Percentiles rank a stretch among this genome's conserved stretches.
Conservation (phyloP, 2,113 vertebrate genomes). For the Phainopepla nitens region DNA sequence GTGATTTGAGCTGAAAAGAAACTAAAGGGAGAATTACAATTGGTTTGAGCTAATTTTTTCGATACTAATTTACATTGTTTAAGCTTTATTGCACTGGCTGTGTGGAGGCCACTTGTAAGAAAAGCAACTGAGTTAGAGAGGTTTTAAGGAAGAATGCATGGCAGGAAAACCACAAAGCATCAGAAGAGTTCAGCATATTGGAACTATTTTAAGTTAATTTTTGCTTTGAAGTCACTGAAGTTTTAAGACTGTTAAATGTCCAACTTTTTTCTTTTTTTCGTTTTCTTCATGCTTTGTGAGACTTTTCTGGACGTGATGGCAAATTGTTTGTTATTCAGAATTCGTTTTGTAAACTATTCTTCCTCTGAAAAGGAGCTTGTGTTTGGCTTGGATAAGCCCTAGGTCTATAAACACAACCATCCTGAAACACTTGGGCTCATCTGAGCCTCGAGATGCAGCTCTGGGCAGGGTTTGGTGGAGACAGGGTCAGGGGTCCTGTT, state of each 20-base stretch:
- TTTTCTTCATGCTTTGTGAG: neutral
- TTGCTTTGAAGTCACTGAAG: neutral
- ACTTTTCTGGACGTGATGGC: rapidly evolving
- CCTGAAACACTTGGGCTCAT: neutral
- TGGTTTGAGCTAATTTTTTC: neutral
- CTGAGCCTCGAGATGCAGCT: rapidly evolving
- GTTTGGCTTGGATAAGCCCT: neutral
- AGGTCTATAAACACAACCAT: neutral
- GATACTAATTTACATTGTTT: rapidly evolving
- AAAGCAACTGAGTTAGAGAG: neutral
- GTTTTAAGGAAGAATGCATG: neutral
- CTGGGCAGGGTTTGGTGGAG: neutral
- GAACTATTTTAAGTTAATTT: neutral
- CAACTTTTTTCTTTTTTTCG: rapidly evolving
- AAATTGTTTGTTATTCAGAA: neutral
- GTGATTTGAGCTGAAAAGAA: neutral
- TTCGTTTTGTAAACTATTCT: neutral
- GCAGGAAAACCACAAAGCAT: neutral
- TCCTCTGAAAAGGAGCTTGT: neutral
- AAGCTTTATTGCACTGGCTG: neutral
- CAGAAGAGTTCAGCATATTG: neutral
- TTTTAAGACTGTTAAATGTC: neutral
- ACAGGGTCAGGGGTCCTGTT: neutral
- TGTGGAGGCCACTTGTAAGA: neutral
- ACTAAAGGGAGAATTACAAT: neutral